phyloP scores from a whole-genome alignment of 2,113 vertebrate genomes.

The Trematocara zebra region DNA sequence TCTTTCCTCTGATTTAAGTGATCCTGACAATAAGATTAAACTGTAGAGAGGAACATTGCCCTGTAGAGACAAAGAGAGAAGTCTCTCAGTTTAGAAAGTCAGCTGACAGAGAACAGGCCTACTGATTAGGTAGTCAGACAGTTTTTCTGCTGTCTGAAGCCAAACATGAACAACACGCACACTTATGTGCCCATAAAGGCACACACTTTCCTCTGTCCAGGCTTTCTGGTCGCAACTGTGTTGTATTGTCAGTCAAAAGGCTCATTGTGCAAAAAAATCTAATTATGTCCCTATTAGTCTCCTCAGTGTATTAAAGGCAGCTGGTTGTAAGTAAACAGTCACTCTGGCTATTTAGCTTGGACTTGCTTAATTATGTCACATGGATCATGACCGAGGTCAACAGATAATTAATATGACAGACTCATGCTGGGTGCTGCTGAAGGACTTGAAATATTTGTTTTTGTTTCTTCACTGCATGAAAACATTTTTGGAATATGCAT shows the following conservation, averaged over 20 bases:
- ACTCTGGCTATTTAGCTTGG: conserved; percentile 21
- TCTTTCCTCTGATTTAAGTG: neutral
- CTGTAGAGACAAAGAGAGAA: conserved; percentile 23
- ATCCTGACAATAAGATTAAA: neutral
- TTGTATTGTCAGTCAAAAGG: conserved; percentile 35
- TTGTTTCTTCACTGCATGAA: neutral
- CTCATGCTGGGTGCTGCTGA: neutral
- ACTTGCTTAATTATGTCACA: conserved; percentile 11
- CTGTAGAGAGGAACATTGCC: neutral
- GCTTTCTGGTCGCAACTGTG: neutral
- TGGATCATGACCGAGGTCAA: neutral
- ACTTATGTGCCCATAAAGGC: neutral
- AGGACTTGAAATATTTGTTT: neutral
- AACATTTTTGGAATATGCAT: neutral
- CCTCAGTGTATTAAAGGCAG: conserved; percentile 34
- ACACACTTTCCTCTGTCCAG: neutral
- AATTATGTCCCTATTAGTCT: conserved; percentile 49
- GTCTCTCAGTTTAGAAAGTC: conserved; percentile 39
- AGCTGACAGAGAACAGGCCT: conserved; percentile 57
- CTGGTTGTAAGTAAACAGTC: conserved; percentile 52
- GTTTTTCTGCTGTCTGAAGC: conserved; percentile 1
- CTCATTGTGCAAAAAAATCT: conserved; percentile 57
- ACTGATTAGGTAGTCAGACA: conserved; percentile 31
- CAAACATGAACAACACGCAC: neutral
- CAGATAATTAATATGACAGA: neutral